phyloP scores from a whole-genome alignment of 2,113 vertebrate species.

The Oxygymnocypris stewartii region DNA sequence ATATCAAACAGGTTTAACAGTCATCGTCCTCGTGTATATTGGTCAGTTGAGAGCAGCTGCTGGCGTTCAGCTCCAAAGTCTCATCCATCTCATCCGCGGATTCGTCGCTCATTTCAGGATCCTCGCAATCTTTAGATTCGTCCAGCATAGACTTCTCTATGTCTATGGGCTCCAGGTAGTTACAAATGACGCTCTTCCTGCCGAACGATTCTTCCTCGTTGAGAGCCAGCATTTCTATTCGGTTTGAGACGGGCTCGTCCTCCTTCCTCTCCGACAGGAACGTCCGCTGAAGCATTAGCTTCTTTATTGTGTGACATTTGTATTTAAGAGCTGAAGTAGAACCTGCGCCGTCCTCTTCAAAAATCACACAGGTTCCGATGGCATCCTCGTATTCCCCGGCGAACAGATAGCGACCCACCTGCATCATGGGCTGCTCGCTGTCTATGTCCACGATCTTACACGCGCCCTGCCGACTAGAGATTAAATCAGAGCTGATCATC shows the following conservation, averaged over 20 bases:
- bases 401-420: constrained; percentile 92
- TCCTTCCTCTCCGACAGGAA: constrained; percentile 93
- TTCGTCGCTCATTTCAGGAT: constrained; percentile 13
- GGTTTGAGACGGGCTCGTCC: constrained; percentile 80
- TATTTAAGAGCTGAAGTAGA: constrained; percentile 82
- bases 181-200: constrained; percentile 32
- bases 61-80: constrained; percentile 5
- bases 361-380: constrained; percentile 89
- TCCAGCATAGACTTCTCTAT: not conserved
- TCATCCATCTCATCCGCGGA: constrained; percentile 32
- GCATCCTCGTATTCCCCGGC: constrained; percentile 94
- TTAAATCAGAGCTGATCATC: constrained; percentile 89
- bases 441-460: constrained; percentile 96
- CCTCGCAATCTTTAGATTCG: constrained; percentile 12
- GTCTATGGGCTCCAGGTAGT: constrained; percentile 38
- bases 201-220: constrained; percentile 34
- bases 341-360: constrained; percentile 84
- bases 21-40: not conserved
- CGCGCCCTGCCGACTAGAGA: constrained; percentile 84
- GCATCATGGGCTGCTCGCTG: constrained; percentile 90
- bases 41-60: not conserved
- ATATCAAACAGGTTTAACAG: not conserved
- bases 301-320: constrained; percentile 90
- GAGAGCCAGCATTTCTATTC: constrained; percentile 51
- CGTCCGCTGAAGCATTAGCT: constrained; percentile 90